phyloP scores from a whole-genome alignment of 2,888 invertebrate species.

The Drosophila robusta region DNA sequence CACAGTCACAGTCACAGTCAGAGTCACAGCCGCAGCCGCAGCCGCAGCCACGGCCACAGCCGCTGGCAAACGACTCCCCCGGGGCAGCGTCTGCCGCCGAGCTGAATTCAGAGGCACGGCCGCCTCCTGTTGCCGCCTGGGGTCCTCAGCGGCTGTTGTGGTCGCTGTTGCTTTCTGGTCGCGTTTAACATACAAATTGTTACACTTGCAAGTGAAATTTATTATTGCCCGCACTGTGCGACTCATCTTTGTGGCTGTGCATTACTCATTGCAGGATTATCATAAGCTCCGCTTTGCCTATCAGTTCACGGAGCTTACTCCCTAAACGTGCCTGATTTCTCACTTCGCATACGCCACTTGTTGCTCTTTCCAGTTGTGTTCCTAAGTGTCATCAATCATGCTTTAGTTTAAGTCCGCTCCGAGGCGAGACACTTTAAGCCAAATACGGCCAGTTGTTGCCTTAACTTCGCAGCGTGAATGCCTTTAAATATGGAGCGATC shows the following conservation, averaged over 20 bases:
- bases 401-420: slow-evolving; percentile 68
- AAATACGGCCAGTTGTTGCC: slow-evolving; percentile 65
- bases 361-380: slow-evolving; percentile 22
- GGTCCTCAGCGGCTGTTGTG: slow-evolving; percentile 29
- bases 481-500: slow-evolving; percentile 43
- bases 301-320: slow-evolving; percentile 28
- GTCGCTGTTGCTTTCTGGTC: slow-evolving; percentile 50
- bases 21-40: slow-evolving; percentile 3
- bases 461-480: slow-evolving; percentile 70
- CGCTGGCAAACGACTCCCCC: slow-evolving; percentile 73
- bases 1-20: slow-evolving; percentile 39
- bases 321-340: slow-evolving; percentile 50
- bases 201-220: slow-evolving; percentile 83
- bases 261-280: slow-evolving; percentile 60
- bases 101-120: slow-evolving; percentile 28
- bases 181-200: slow-evolving; percentile 83
- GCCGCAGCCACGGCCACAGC: slow-evolving; percentile 8
- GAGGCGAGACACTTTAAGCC: slow-evolving; percentile 50
- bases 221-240: slow-evolving; percentile 71
- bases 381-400: slow-evolving; percentile 76
- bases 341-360: slow-evolving; percentile 24
- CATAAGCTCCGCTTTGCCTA: slow-evolving; percentile 10
- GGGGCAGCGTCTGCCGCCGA: slow-evolving; percentile 60
- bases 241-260: slow-evolving; percentile 42
- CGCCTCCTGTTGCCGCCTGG: slow-evolving; percentile 43